phyloP scores from a whole-genome alignment of 2,113 vertebrate species.

The Onychostruthus taczanowskii region DNA sequence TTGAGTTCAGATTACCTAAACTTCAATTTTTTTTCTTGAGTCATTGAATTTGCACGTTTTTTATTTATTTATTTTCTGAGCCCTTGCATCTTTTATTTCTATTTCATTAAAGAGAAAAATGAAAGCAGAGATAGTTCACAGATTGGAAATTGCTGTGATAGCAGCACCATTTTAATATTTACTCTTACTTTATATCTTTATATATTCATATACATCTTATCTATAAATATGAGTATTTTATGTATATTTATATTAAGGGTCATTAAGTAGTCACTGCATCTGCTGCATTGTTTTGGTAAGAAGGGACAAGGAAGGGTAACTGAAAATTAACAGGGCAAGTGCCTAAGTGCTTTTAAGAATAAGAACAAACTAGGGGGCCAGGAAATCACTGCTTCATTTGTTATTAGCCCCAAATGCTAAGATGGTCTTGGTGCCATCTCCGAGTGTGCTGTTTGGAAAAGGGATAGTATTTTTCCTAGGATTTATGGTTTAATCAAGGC shows the following conservation, averaged over 20 bases:
- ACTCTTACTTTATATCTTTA: neutral
- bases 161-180: neutral
- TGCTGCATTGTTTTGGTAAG: neutral
- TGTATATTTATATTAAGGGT: neutral
- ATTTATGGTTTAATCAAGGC: neutral
- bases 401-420: neutral
- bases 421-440: neutral
- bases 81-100: neutral
- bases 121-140: neutral
- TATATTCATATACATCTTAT: neutral
- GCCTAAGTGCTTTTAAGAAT: neutral
- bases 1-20: neutral
- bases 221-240: neutral
- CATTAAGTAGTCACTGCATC: neutral
- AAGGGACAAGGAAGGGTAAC: neutral
- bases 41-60: accelerated
- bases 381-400: neutral
- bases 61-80: neutral
- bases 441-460: neutral
- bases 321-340: neutral
- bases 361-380: neutral
- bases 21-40: neutral
- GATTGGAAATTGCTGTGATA: neutral
- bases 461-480: neutral
- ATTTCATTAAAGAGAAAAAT: neutral